Evolutionary conservation across 2,797 vertebrate genomes (phyloP).

Genomic region (Schizopygopsis malacanthus): DNA sequence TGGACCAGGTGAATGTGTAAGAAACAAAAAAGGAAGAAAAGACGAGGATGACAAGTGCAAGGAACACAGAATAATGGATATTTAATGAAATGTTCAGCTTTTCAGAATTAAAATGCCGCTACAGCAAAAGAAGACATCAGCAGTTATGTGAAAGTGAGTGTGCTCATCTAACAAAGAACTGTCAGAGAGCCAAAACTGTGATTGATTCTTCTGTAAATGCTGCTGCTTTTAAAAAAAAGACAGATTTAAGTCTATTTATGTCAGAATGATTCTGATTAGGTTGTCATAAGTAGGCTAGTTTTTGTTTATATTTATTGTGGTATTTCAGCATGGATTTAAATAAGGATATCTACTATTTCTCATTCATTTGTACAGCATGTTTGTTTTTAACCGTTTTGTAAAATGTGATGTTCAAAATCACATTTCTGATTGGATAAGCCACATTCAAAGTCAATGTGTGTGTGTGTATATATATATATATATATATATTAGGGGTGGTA

Average conservation of each 20-base stretch:
- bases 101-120: slow-evolving; percentile 15
- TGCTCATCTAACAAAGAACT: background rate
- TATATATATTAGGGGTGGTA: background rate
- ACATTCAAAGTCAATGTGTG: no score
- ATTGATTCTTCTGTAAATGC: slow-evolving; percentile 14
- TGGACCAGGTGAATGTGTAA: background rate
- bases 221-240: background rate
- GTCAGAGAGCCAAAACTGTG: slow-evolving; percentile 5
- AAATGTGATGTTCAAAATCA: background rate
- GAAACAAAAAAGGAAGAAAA: background rate
- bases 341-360: background rate
- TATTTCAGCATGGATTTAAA: background rate
- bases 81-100: slow-evolving; percentile 9
- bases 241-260: background rate
- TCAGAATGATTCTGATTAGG: background rate
- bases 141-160: slow-evolving; percentile 8
- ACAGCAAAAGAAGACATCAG: slow-evolving; percentile 7
- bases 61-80: slow-evolving; percentile 22
- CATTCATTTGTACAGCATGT: background rate
- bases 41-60: background rate
- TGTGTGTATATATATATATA: no score
- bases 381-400: background rate
- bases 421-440: background rate
- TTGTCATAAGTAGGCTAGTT: background rate
- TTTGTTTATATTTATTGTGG: background rate